Percentiles rank a stretch among this genome's conserved stretches.
Evolutionary conservation across 2,888 invertebrate species (phyloP).

Genomic region (Physocephala rufipes): DNA sequence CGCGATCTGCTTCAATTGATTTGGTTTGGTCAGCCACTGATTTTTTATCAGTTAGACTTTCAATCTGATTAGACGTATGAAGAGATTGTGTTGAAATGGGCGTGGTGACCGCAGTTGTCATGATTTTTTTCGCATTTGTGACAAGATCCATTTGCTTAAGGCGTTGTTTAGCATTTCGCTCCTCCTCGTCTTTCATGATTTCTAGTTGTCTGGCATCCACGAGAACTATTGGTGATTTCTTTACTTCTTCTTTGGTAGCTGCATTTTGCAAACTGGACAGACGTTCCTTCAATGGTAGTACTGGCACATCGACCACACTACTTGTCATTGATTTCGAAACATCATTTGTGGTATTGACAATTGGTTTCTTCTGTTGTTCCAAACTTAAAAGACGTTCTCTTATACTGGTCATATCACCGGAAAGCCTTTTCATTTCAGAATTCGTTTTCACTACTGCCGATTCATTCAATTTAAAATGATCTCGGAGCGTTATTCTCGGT

Average conservation of each 20-base stretch:
- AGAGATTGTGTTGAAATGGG: not conserved
- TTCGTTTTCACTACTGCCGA: conserved; percentile 52
- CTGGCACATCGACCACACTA: conserved; percentile 59
- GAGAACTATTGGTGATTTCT: conserved; percentile 59
- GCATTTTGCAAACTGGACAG: conserved; percentile 63
- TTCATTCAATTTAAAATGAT: conserved; percentile 49
- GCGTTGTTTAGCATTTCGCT: conserved; percentile 47
- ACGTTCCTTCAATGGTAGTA: conserved; percentile 65
- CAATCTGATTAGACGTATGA: not conserved
- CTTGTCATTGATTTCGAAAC: conserved; percentile 45
- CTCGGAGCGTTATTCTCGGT: conserved; percentile 53
- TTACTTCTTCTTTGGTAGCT: conserved; percentile 62
- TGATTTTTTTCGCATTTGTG: not conserved
- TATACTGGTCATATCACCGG: conserved; percentile 72
- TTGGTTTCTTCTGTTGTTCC: conserved; percentile 67
- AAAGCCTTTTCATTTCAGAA: conserved; percentile 65
- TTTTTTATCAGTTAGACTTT: not conserved
- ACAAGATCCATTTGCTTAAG: conserved; percentile 39
- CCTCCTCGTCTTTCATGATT: conserved; percentile 66
- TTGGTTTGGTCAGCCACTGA: not conserved
- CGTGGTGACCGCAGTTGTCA: conserved; percentile 6
- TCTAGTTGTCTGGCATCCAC: conserved; percentile 67
- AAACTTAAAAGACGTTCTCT: conserved; percentile 73
- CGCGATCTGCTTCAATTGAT: conserved; percentile 69
- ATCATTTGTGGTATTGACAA: conserved; percentile 51